Evolutionary conservation across 2,888 invertebrate genomes (phyloP).

Genomic region (Trachelus iudaicus): DNA sequence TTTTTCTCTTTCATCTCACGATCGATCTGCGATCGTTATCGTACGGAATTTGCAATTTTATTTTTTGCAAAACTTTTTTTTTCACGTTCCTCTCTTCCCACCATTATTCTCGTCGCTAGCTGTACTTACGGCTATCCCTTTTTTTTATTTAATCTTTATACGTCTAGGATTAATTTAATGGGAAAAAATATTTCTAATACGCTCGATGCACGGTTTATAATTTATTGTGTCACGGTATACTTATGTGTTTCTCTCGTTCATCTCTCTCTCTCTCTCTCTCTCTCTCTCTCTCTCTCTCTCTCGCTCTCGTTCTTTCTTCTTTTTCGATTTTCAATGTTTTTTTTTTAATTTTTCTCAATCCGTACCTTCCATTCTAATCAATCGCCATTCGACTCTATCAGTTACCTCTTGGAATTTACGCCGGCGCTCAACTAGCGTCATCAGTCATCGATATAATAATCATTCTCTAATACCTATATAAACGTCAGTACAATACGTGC

Average conservation of each 20-base stretch:
- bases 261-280: not conserved
- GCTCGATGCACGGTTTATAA: not conserved
- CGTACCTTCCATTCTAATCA: not conserved
- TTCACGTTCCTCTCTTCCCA: too few relatives aligned
- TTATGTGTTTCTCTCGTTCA: not conserved
- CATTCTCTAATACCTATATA: not conserved
- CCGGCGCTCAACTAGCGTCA: not conserved
- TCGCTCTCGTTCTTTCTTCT: not conserved
- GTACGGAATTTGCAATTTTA: too few relatives aligned
- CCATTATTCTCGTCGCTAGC: too few relatives aligned
- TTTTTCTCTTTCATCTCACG: not conserved
- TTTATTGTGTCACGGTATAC: constrained; percentile 8
- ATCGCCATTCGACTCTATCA: too few relatives aligned
- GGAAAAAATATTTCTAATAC: constrained; percentile 8
- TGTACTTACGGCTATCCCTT: too few relatives aligned
- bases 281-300: too few relatives aligned
- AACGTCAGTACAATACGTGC: constrained; percentile 5
- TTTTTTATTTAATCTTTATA: too few relatives aligned
- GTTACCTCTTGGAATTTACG: not conserved
- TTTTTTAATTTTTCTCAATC: not conserved
- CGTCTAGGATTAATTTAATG: not conserved
- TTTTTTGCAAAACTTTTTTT: not conserved
- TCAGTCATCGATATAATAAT: constrained; percentile 5
- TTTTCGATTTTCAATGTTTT: not conserved
- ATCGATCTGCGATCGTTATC: too few relatives aligned